These are phyloP conservation scores for Dinomys branickii DNA, from an alignment of 2,113 vertebrate species.

Conservation along the genomic window DNA sequence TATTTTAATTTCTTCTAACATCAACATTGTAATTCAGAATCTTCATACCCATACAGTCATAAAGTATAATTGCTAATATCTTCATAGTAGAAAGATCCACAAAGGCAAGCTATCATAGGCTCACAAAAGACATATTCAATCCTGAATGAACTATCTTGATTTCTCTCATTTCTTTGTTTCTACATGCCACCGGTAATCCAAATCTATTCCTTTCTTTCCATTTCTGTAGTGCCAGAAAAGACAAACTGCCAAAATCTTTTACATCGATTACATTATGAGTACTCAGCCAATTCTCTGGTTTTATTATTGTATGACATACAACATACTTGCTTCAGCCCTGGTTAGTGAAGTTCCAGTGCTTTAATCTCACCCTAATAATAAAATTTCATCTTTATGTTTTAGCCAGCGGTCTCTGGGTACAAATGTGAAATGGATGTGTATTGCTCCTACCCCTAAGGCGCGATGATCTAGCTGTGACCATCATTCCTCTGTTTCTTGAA, in stretches of 20 bases:
- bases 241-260: neutral
- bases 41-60: neutral
- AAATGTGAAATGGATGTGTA: neutral
- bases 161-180: neutral
- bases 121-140: neutral
- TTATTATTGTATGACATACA: neutral
- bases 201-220: neutral
- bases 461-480: neutral
- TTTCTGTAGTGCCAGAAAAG: neutral
- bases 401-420: neutral
- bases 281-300: neutral
- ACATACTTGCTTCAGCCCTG: neutral
- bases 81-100: neutral
- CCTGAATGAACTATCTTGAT: neutral
- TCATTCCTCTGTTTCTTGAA: neutral
- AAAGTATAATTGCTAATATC: neutral
- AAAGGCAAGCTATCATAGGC: neutral
- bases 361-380: neutral
- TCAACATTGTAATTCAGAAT: neutral
- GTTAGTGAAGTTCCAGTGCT: neutral
- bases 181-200: neutral
- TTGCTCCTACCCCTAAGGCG: neutral
- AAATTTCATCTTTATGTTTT: slow-evolving; percentile 1
- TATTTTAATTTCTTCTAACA: slow-evolving; percentile 34
- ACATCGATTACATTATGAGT: neutral